Base-by-base conservation (phyloP, 1,140 invertebrate species). In the Aphis craccivora region DNA sequence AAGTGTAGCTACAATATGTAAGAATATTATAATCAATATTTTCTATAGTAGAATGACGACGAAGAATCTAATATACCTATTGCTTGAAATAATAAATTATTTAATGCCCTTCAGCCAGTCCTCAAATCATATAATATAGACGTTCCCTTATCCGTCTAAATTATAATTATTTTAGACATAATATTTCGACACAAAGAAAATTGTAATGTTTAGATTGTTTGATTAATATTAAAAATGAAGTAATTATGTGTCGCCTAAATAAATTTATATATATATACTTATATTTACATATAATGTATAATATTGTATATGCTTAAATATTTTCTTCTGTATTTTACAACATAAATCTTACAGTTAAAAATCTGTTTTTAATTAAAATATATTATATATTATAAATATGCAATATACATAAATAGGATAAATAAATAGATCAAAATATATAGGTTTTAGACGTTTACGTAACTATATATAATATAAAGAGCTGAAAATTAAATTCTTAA, bases 21-120 rank as follows among this genome's bases (percentile, higher is more conserved):
- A 76, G 60, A 14, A 76, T 76, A n/a, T 67, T n/a, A 67, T n/a
- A 30, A 76, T n/a, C 60, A 76, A 30, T 76, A 76, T 55, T 23
- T 76, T 14, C n/a, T 76, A 76, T 18, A 67, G 25, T 60, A 30
- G 30, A 60, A 60, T 60, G 55, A 60, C 55, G 55, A 60, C 11
- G 4, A n/a, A 76, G 0, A n/a, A 76, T n/a, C n/a, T 76, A 76
- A 76, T 76, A 76, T 3, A n/a, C 5, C 14, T n/a, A 76, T 14
- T 76, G 60, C 60, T 76, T 76, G 60, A 76, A 76, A 76, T 76
- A 76, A 76, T 76, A 76, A 76, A 76, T 76, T n/a, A 76, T 76
- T n/a, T 76, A n/a, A 76, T 76, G n/a, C 60, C 60, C 60, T 76
- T 76, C 30, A 76, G 60, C 60, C 30, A 76, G n/a, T 76, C 60